phyloP scores from a whole-genome alignment of 2,113 vertebrate genomes.

The Ctenodactylus gundi region DNA sequence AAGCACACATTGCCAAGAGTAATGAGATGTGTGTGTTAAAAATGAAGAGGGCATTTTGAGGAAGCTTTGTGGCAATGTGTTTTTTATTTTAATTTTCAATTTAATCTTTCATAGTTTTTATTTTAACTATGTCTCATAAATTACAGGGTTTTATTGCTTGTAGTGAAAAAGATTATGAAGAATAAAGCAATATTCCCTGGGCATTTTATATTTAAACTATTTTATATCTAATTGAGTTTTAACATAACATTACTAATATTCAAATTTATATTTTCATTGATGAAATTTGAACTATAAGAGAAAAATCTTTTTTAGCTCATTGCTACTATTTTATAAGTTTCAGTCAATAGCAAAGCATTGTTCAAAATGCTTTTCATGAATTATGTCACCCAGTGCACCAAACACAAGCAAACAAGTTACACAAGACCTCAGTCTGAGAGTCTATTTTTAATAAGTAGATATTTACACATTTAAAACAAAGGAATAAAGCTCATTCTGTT shows the following conservation, averaged over 20 bases:
- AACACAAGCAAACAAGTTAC: conserved; percentile 1
- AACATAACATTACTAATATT: background rate
- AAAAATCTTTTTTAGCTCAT: background rate
- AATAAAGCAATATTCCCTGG: conserved; percentile 37
- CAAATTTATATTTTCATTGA: background rate
- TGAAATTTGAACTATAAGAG: background rate
- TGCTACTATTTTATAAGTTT: conserved; percentile 17
- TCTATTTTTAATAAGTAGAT: conserved; percentile 34
- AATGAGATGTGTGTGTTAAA: no score
- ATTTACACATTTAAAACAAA: background rate
- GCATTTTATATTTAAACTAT: conserved; percentile 50
- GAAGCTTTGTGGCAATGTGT: no score
- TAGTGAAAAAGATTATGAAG: conserved; percentile 7
- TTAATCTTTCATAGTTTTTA: no score
- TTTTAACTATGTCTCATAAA: no score
- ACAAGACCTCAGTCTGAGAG: background rate
- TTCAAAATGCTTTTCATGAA: background rate
- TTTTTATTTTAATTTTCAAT: no score
- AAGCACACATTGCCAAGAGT: no score
- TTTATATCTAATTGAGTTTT: conserved; percentile 24
- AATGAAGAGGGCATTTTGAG: no score
- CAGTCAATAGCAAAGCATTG: background rate
- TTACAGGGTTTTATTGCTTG: background rate
- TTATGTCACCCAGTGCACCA: background rate
- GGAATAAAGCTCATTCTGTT: conserved; percentile 21